Percentiles rank a stretch among this genome's conserved stretches.
Conservation (phyloP, 2,113 vertebrate species). For the Pungitius pungitius region DNA sequence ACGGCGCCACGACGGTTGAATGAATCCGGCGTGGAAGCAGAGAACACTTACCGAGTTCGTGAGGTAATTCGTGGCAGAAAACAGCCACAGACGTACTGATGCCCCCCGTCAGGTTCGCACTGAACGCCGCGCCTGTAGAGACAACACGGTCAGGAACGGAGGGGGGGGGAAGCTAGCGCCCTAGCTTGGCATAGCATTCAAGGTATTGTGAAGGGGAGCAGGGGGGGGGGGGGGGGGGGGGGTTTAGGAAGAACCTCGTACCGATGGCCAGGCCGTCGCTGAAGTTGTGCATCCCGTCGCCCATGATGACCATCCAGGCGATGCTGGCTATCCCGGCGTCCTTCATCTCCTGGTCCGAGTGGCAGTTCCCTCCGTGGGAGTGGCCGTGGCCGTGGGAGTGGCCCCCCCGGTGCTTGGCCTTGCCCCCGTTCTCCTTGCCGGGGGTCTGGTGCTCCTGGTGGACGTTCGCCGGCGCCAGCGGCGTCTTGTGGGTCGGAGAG, state of each 20-base stretch:
- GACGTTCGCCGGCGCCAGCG: conserved; percentile 66
- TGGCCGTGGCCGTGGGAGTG: conserved; percentile 91
- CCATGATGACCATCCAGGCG: conserved; percentile 99
- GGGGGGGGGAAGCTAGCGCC: neutral
- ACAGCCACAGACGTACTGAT: conserved; percentile 98
- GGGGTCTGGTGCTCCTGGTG: conserved; percentile 69
- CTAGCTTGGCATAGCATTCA: neutral
- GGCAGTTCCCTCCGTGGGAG: conserved; percentile 92
- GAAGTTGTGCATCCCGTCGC: conserved; percentile 99
- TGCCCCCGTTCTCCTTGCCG: conserved; percentile 57
- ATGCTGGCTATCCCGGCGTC: conserved; percentile 96
- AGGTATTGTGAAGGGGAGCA: no score
- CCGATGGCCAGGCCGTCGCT: conserved; percentile 98
- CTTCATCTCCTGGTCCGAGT: conserved; percentile 96
- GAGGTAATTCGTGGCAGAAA: conserved; percentile 98
- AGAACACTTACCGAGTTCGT: conserved; percentile 98
- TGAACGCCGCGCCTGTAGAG: conserved; percentile 92
- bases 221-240: no score
- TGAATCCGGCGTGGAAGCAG: no score
- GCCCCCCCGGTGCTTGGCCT: conserved; percentile 82
- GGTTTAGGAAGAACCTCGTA: conserved; percentile 61
- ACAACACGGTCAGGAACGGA: neutral
- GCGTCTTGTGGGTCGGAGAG: conserved; percentile 84
- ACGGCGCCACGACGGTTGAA: no score
- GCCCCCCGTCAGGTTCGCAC: conserved; percentile 92